These are phyloP conservation scores for Orthosia incerta DNA, from an alignment of 2,888 invertebrate genomes.

Conservation along the genomic window DNA sequence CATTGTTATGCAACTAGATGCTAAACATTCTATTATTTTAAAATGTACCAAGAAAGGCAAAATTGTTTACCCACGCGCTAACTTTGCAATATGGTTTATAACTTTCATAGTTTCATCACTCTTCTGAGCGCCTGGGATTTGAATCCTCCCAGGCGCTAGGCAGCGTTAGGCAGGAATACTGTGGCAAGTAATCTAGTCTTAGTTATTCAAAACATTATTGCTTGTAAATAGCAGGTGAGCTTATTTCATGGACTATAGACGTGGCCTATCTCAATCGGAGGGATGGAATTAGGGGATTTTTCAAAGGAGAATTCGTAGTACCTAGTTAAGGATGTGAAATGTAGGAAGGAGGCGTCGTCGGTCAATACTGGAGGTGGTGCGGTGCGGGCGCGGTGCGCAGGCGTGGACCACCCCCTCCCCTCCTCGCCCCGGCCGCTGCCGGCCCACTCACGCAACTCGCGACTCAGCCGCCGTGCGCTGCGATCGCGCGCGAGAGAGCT, in stretches of 20 bases:
- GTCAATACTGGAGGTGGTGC: conserved; percentile 90
- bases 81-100: conserved; percentile 44
- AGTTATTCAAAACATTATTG: conserved; percentile 56
- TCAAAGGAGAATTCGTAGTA: conserved; percentile 88
- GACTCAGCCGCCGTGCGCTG: conserved; percentile 88
- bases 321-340: conserved; percentile 90
- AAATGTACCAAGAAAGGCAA: not conserved
- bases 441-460: conserved; percentile 89
- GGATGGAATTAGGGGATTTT: conserved; percentile 87
- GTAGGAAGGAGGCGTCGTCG: conserved; percentile 90
- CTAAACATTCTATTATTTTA: not conserved
- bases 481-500: conserved; percentile 86
- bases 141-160: conserved; percentile 29
- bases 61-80: conserved; percentile 32
- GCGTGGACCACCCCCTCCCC: conserved; percentile 77
- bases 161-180: conserved; percentile 18
- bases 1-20: not conserved
- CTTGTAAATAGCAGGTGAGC: conserved; percentile 70
- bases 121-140: conserved; percentile 39
- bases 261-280: conserved; percentile 86
- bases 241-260: conserved; percentile 75
- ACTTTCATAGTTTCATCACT: conserved; percentile 46
- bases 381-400: conserved; percentile 86
- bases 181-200: conserved; percentile 31
- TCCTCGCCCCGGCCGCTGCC: conserved; percentile 77